phyloP scores from a whole-genome alignment of 2,888 invertebrate genomes.

The Thymelicus lineola region DNA sequence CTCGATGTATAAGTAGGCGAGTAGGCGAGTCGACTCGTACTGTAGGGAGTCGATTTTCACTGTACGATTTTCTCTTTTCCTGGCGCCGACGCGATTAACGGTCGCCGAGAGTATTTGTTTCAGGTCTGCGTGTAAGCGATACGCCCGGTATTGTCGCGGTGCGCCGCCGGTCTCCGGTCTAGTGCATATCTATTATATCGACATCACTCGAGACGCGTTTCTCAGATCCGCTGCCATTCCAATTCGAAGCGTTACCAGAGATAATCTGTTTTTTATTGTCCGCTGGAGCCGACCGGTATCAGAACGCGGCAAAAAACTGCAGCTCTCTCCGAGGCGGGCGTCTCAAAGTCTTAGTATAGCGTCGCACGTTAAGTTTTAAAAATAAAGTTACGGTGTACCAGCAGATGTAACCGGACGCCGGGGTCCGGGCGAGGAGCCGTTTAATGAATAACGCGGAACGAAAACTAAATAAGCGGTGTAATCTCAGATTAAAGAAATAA shows the following conservation, averaged over 20 bases:
- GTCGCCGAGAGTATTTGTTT: constrained; percentile 75
- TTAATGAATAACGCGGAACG: constrained; percentile 29
- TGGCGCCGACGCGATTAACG: constrained; percentile 79
- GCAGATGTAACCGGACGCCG: constrained; percentile 19
- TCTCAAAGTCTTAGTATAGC: constrained; percentile 47
- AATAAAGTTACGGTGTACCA: constrained; percentile 31
- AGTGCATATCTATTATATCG: constrained; percentile 80
- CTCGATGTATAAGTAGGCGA: constrained; percentile 66
- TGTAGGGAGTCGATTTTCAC: constrained; percentile 65
- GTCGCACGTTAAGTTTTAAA: constrained; percentile 27
- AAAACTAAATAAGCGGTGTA: constrained; percentile 20
- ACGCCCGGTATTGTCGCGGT: constrained; percentile 74
- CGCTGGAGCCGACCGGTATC: constrained; percentile 44
- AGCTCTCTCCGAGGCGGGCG: constrained; percentile 54
- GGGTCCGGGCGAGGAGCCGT: neutral
- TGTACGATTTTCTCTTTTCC: constrained; percentile 67
- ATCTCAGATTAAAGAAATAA: no score
- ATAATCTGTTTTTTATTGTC: constrained; percentile 73
- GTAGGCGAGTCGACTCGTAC: constrained; percentile 58
- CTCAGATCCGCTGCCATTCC: constrained; percentile 69
- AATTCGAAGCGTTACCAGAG: constrained; percentile 72
- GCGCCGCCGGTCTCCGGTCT: constrained; percentile 74
- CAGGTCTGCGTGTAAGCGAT: constrained; percentile 77
- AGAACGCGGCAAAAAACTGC: constrained; percentile 50
- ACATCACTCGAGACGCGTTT: constrained; percentile 68